Conservation (phyloP, 2,797 vertebrate species). For the Pseudochaenichthys georgianus region DNA sequence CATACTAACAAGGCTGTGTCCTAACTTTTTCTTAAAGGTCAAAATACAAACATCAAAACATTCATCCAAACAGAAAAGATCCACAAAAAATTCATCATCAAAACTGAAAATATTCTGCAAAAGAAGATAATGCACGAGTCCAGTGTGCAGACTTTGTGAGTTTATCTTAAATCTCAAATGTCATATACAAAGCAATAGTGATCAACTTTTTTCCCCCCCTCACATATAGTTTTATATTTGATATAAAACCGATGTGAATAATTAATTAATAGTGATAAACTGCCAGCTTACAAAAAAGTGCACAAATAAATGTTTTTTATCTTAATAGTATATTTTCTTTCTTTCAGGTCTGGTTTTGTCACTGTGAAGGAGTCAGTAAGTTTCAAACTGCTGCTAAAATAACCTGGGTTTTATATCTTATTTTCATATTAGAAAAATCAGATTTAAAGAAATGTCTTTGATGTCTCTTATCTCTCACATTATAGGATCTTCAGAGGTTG, state of each 20-base stretch:
- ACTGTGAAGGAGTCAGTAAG: slow-evolving; percentile 83
- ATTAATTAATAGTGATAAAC: too few relatives aligned
- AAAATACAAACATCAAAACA: slow-evolving; percentile 42
- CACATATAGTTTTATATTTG: too few relatives aligned
- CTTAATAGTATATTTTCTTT: slow-evolving; percentile 14
- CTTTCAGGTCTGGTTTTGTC: slow-evolving; percentile 72
- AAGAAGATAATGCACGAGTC: slow-evolving; percentile 60
- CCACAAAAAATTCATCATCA: slow-evolving; percentile 29
- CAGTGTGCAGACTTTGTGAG: slow-evolving; percentile 83
- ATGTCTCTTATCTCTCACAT: slow-evolving; percentile 35
- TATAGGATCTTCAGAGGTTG: slow-evolving; percentile 81
- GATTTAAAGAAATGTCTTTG: background rate
- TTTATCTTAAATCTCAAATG: slow-evolving; percentile 2
- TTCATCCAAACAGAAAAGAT: slow-evolving; percentile 29
- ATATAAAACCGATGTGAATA: too few relatives aligned
- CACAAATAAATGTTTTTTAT: background rate
- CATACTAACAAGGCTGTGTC: background rate
- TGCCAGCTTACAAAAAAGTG: too few relatives aligned
- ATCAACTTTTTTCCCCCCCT: background rate
- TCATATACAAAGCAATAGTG: background rate
- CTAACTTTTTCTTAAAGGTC: slow-evolving; percentile 42
- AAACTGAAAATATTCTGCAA: slow-evolving; percentile 31
- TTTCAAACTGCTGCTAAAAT: slow-evolving; percentile 13
- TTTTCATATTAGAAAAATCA: background rate
- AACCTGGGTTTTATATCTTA: background rate